Conservation (phyloP, 2,888 invertebrate genomes). For the Beris morrisii region DNA sequence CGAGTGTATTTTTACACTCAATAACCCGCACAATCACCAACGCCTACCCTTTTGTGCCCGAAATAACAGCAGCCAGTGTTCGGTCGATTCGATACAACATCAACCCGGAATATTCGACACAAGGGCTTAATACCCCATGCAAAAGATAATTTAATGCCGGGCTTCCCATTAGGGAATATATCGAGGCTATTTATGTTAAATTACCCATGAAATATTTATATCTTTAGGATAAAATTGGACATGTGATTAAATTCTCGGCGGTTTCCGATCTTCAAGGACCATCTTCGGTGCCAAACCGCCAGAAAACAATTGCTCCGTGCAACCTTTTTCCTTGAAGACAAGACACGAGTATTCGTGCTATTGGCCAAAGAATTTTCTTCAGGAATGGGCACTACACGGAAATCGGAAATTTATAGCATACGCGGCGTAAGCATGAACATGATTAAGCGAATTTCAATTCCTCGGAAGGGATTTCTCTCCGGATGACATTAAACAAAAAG, state of each 20-base stretch:
- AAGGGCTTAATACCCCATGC: conserved; percentile 27
- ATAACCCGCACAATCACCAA: conserved; percentile 11
- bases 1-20: conserved; percentile 18
- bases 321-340: no score
- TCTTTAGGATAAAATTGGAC: background rate
- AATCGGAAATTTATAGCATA: no score
- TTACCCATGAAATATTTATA: conserved; percentile 27
- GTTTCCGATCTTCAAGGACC: no score
- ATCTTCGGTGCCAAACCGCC: no score
- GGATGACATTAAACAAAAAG: no score
- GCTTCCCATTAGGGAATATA: conserved; percentile 24
- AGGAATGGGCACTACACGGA: no score
- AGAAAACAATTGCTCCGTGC: no score
- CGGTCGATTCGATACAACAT: conserved; percentile 5
- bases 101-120: background rate
- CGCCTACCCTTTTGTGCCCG: conserved; percentile 5
- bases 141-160: conserved; percentile 28
- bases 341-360: no score
- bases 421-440: no score
- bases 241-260: background rate
- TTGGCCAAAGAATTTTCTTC: no score
- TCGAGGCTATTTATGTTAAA: conserved; percentile 21
- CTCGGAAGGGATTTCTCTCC: no score
- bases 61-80: background rate
- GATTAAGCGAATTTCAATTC: no score